Evolutionary conservation across 2,888 invertebrate species (phyloP).

Genomic region (Alloplasta piceator): DNA sequence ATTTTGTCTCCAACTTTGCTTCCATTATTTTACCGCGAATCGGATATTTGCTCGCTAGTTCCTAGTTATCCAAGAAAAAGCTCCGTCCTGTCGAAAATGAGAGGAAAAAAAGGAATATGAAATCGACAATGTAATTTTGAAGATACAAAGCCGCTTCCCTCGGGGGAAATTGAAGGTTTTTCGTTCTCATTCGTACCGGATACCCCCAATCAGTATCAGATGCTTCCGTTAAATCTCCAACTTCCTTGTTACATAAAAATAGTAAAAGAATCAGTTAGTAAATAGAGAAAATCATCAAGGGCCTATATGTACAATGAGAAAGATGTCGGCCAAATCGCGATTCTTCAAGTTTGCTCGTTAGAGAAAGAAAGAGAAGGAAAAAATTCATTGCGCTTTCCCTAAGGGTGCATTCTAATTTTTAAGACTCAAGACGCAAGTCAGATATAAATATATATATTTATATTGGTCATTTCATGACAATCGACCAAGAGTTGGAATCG

Average conservation of each 20-base stretch:
- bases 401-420: slow-evolving; percentile 63
- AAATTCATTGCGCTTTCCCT: slow-evolving; percentile 46
- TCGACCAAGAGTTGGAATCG: no score
- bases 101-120: slow-evolving; percentile 1
- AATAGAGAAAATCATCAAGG: slow-evolving; percentile 40
- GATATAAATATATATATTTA: slow-evolving; percentile 52
- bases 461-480: slow-evolving; percentile 4
- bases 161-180: slow-evolving; percentile 18
- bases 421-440: slow-evolving; percentile 70
- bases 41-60: slow-evolving; percentile 71
- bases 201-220: slow-evolving; percentile 38
- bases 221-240: slow-evolving; percentile 55
- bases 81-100: slow-evolving; percentile 76
- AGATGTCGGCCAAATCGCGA: slow-evolving; percentile 19
- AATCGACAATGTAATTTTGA: slow-evolving; percentile 24
- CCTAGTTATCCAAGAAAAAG: slow-evolving; percentile 75
- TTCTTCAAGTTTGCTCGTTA: slow-evolving; percentile 22
- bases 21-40: slow-evolving; percentile 31
- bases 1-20: slow-evolving; percentile 26
- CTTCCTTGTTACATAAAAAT: slow-evolving; percentile 42
- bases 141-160: slow-evolving; percentile 47
- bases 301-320: slow-evolving; percentile 62
- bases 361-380: background rate
- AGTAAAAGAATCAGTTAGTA: slow-evolving; percentile 19
- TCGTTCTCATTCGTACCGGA: background rate